A percentile compares a stretch with the other conserved stretches of the same genome.
These are phyloP conservation scores for Tachysurus vachellii DNA, from an alignment of 2,113 vertebrate genomes.

Conservation along the genomic window DNA sequence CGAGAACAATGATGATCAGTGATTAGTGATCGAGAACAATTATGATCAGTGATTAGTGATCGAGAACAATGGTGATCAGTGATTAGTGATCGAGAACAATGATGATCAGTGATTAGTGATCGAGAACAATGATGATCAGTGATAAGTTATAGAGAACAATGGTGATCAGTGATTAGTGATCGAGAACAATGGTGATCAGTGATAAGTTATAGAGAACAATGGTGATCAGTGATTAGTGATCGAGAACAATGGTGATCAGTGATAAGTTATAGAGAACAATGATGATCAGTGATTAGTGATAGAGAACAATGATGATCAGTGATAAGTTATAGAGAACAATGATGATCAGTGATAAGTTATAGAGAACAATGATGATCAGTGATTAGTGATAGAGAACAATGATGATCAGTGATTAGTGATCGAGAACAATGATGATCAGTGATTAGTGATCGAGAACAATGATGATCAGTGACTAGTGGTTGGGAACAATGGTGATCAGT, in stretches of 20 bases:
- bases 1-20: background rate
- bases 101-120: background rate
- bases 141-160: background rate
- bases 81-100: background rate
- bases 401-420: background rate
- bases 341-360: too few species aligned
- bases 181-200: background rate
- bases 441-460: too few species aligned
- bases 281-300: too few species aligned
- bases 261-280: too few species aligned
- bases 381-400: background rate
- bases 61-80: background rate
- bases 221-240: background rate
- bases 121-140: background rate
- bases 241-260: background rate
- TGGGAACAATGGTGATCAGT: background rate
- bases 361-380: too few species aligned
- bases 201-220: background rate
- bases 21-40: background rate
- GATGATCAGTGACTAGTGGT: background rate
- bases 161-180: background rate
- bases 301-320: too few species aligned
- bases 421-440: too few species aligned
- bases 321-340: too few species aligned
- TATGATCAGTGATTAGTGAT: background rate